phyloP scores from a whole-genome alignment of 2,797 vertebrate genomes.

The Enoplosus armatus region DNA sequence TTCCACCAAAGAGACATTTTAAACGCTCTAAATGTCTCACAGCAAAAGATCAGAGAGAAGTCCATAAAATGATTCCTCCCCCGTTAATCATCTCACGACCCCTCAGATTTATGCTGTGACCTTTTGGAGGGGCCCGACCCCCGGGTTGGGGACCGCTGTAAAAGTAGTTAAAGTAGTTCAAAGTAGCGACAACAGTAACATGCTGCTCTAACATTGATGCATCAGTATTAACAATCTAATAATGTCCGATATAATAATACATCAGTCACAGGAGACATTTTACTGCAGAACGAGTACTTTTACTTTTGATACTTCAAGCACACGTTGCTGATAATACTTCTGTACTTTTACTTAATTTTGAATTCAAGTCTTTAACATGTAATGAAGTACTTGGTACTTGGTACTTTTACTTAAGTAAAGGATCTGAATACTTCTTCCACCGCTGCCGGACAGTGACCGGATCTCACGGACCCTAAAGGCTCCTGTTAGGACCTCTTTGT shows the following conservation, averaged over 20 bases:
- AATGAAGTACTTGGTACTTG: neutral
- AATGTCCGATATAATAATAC: neutral
- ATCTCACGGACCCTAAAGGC: neutral
- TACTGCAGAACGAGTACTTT: neutral
- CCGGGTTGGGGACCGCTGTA: neutral
- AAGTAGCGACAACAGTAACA: neutral
- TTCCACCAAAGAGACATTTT: neutral
- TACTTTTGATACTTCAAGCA: neutral
- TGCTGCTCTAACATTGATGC: neutral
- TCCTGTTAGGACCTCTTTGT: neutral
- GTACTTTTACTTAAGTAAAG: neutral
- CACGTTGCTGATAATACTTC: neutral
- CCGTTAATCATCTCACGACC: neutral
- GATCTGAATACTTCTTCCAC: neutral
- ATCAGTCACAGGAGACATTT: neutral
- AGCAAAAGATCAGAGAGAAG: neutral
- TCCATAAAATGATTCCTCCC: neutral
- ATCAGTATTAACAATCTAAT: conserved; percentile 22
- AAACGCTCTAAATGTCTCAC: neutral
- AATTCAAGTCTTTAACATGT: neutral
- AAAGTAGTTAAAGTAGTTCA: neutral
- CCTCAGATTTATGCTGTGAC: neutral
- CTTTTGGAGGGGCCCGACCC: too few relatives aligned
- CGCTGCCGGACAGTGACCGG: neutral
- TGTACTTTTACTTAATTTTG: neutral